These are phyloP conservation scores for Phalera bucephala DNA, from an alignment of 2,888 invertebrate genomes.

Conservation along the genomic window DNA sequence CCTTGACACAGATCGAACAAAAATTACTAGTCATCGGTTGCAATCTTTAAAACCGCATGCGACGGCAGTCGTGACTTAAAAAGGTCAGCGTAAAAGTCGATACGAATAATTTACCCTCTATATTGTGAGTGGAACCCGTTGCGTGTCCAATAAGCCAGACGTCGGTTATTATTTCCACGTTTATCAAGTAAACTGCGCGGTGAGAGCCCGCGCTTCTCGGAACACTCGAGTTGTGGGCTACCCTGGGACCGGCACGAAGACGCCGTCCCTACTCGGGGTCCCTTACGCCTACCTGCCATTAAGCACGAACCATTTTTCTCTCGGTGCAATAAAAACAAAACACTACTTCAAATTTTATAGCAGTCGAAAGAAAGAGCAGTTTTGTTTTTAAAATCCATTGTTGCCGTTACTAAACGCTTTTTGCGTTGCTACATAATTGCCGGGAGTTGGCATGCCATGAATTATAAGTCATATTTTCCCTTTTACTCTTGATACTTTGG, in stretches of 20 bases:
- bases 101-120: constrained; percentile 2
- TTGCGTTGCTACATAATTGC: no score
- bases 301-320: constrained; percentile 32
- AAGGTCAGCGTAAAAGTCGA: constrained; percentile 2
- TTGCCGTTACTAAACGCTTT: constrained; percentile 13
- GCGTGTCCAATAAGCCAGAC: constrained; percentile 33
- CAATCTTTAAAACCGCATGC: background rate
- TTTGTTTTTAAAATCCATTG: constrained; percentile 33
- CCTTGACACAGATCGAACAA: constrained; percentile 5
- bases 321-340: constrained; percentile 41
- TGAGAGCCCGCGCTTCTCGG: constrained; percentile 48
- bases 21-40: background rate
- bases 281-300: constrained; percentile 42
- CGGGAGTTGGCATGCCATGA: constrained; percentile 1
- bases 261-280: no score
- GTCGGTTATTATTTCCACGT: constrained; percentile 36
- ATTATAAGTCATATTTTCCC: no score
- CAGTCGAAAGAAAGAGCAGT: constrained; percentile 30
- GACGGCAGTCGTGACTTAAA: background rate
- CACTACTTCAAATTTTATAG: constrained; percentile 36
- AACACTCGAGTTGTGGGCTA: constrained; percentile 50
- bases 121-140: constrained; percentile 13
- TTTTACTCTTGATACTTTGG: no score
- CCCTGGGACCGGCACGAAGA: constrained; percentile 34
- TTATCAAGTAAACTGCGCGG: constrained; percentile 29